A percentile compares a stretch with the other conserved stretches of the same genome.
Conservation (phyloP, 1,140 invertebrate species). For the Doryteuthis pealeii region DNA sequence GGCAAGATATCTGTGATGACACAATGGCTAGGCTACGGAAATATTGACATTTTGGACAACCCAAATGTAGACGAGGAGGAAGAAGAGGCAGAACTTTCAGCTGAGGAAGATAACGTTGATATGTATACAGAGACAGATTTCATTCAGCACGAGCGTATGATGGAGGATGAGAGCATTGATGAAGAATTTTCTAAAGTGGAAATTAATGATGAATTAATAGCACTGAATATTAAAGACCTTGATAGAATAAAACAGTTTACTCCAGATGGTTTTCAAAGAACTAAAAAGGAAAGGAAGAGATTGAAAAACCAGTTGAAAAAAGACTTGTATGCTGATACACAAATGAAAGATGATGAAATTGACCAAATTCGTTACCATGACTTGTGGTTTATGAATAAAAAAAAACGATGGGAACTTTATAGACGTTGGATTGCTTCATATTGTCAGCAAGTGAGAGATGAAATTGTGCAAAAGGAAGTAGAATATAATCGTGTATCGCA, state of each 20-base stretch:
- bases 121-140: slow-evolving; percentile 12
- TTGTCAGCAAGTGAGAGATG: slow-evolving; percentile 23
- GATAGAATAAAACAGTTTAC: background rate
- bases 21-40: slow-evolving; percentile 31
- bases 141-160: background rate
- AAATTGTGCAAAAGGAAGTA: slow-evolving; percentile 20
- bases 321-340: slow-evolving; percentile 20
- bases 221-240: slow-evolving; percentile 18
- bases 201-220: slow-evolving; percentile 7
- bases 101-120: slow-evolving; percentile 12
- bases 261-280: slow-evolving; percentile 14
- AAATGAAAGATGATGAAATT: slow-evolving; percentile 33
- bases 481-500: slow-evolving; percentile 25
- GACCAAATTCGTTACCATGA: slow-evolving; percentile 20
- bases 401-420: slow-evolving; percentile 56
- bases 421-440: slow-evolving; percentile 44
- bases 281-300: slow-evolving; percentile 16
- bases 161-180: background rate
- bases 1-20: slow-evolving; percentile 22
- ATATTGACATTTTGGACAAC: slow-evolving; percentile 12
- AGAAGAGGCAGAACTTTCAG: background rate
- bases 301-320: slow-evolving; percentile 24
- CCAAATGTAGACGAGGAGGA: background rate
- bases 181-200: background rate
- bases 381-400: slow-evolving; percentile 41